Base-by-base conservation (phyloP, 2,888 invertebrate genomes). In the Perithous albicinctus region DNA sequence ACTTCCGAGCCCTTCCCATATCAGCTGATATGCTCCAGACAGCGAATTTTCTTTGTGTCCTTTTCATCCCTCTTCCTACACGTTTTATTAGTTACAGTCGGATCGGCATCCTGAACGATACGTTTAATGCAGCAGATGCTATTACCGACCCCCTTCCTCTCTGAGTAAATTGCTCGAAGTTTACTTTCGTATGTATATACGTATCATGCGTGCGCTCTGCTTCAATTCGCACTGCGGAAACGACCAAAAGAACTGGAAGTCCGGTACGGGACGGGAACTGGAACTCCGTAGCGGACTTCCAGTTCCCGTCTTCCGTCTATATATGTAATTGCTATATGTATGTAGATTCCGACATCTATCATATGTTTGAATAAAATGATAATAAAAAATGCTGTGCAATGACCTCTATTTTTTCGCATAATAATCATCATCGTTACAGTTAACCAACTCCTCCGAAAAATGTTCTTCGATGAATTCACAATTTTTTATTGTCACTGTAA, bases 1-100 rank as follows among this genome's bases (percentile, higher is more conserved):
- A 5, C 12, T 32, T 20, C 20, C 66, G 69, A 74, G 74, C 73
- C 69, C 69, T 77, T 78, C 54, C 69, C 59, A 73, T 64, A 63
- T 69, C 48, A 38, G 73, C 64, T 64, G 54, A 61, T n/a, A n/a
- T 48, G 54, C 72, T 77, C 35, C 59, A 29, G 43, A 56, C 20
- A 20, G 56, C 63, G 35, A 48, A 64, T 51, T 48, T n/a, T 74
- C 67, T 59, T 78, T 70, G 26, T 23, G 15, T 23, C 8, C 46
- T 26, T 23, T 23, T 56, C 46, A n/a, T 61, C 20, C 8, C n/a
- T 29, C 59, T 26, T 54, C 5, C 48, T 10, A 15, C 51, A 23
- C 7, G 23, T 38, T n/a, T 20, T n/a, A n/a, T n/a, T n/a, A n/a
- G 5, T 5, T 41, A 4, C 3, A 54, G 10, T 51, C n/a, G n/a